A percentile compares a stretch with the other conserved stretches of the same genome.
phyloP scores from a whole-genome alignment of 2,888 invertebrate species.

The Odontomyia ornata region DNA sequence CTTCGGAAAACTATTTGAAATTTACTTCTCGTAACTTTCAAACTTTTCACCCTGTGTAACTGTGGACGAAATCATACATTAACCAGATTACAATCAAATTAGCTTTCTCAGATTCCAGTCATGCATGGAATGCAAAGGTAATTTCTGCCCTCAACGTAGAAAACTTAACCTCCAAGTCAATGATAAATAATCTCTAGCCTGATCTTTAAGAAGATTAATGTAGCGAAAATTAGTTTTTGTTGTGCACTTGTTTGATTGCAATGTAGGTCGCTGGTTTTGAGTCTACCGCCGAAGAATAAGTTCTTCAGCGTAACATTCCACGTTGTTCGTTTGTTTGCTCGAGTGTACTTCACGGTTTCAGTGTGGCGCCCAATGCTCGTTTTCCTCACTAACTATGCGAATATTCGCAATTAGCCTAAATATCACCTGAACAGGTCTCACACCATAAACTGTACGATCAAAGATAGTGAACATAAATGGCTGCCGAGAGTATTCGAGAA shows the following conservation, averaged over 20 bases:
- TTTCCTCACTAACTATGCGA: not conserved
- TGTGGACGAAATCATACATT: not conserved
- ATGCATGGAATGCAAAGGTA: not conserved
- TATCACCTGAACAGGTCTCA: slow-evolving; percentile 40
- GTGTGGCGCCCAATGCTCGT: not conserved
- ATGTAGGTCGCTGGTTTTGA: not conserved
- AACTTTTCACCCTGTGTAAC: no score
- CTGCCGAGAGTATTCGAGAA: not conserved
- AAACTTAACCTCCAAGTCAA: not conserved
- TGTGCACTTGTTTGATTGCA: slow-evolving; percentile 7
- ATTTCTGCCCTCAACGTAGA: not conserved
- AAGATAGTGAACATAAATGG: slow-evolving; percentile 3
- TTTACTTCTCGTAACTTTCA: no score
- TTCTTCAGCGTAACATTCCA: not conserved
- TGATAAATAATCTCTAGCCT: not conserved
- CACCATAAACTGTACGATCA: slow-evolving; percentile 1
- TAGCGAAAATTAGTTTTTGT: not conserved
- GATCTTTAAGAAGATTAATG: slow-evolving; percentile 10
- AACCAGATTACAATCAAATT: not conserved
- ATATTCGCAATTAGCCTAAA: slow-evolving; percentile 42
- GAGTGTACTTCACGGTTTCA: not conserved
- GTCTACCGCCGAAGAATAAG: not conserved
- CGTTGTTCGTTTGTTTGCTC: not conserved
- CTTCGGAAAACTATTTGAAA: no score
- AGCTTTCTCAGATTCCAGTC: not conserved